Evolutionary conservation across 1,140 invertebrate species (phyloP), one percentile per base, ranked within the genome.

Genomic region (Pseudoatta argentina): DNA sequence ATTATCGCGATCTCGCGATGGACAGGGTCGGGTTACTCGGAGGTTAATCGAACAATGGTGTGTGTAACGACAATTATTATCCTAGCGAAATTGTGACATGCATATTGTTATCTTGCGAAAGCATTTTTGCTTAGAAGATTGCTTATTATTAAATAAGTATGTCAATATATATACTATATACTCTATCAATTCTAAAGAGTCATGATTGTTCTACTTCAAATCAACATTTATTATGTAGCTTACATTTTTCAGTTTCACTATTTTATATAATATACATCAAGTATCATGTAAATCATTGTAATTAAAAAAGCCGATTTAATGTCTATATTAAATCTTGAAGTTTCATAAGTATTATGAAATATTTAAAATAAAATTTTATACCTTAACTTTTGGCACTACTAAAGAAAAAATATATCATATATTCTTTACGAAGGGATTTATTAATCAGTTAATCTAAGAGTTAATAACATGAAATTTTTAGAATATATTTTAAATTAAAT

Each of bases 41-140:
- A 30, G 91, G 88, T 92, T 92, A 92, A 92, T 92, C 88, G 91
- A 92, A 91, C 87, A 85, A 77, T 73, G 57, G 73, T 87, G 79
- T 87, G 73, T 88, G 24, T 55, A 85, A 88, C 78, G 64, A 88
- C 78, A 87, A 89, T 89, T 89, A 89, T 89, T 88, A 88, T 88
- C 61, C 87, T 73, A 72, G 44, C 81, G 75, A 81, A 86, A 88
- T 81, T 88, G 75, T 53, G 10, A 57, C 59, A 59, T 73, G 78
- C 61, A 77, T 79, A 76, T 86, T 82, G 82, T 63, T 48, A 86
- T 69, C 75, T 79, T 75, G 10, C n/a, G 30, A 66, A 76, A 64
- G 16, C 44, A 30, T 71, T 86, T 76, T 85, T 59, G 87, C 59
- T 21, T 8, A 10, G 18, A 79, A 61, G n/a, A 44, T 21, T 18